These are phyloP conservation scores for Phaonia tiefii DNA, from an alignment of 2,888 invertebrate genomes.

Conservation along the genomic window DNA sequence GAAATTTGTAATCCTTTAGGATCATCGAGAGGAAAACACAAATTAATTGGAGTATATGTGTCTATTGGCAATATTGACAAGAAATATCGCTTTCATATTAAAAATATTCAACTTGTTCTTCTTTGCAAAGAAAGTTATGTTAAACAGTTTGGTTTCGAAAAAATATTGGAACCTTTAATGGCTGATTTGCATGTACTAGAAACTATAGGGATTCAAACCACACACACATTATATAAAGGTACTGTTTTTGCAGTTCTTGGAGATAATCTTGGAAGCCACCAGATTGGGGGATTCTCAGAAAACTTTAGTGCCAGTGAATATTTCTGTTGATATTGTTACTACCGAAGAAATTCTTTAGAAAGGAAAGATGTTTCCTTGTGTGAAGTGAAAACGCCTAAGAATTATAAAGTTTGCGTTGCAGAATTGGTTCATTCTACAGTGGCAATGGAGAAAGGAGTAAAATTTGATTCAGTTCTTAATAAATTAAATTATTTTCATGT, in stretches of 20 bases:
- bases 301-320: constrained; percentile 60
- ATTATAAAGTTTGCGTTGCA: not conserved
- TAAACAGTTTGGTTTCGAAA: constrained; percentile 43
- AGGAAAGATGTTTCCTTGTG: constrained; percentile 52
- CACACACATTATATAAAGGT: constrained; percentile 31
- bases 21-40: constrained; percentile 59
- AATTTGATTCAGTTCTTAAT: constrained; percentile 49
- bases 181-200: constrained; percentile 53
- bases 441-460: too few species aligned
- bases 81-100: constrained; percentile 37
- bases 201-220: constrained; percentile 42
- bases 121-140: constrained; percentile 61
- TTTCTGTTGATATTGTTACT: constrained; percentile 55
- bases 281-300: constrained; percentile 65
- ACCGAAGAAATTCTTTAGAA: not conserved
- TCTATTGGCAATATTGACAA: constrained; percentile 41
- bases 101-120: constrained; percentile 50
- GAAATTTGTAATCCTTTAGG: constrained; percentile 58
- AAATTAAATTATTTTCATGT: constrained; percentile 46
- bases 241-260: constrained; percentile 55
- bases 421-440: too few species aligned
- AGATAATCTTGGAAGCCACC: constrained; percentile 66
- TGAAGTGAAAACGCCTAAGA: constrained; percentile 13
- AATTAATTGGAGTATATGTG: constrained; percentile 57
- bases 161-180: constrained; percentile 38